Percentiles rank a stretch among this genome's conserved stretches.
Conservation (phyloP, 1,140 invertebrate genomes). For the Euglossa dilemma region DNA sequence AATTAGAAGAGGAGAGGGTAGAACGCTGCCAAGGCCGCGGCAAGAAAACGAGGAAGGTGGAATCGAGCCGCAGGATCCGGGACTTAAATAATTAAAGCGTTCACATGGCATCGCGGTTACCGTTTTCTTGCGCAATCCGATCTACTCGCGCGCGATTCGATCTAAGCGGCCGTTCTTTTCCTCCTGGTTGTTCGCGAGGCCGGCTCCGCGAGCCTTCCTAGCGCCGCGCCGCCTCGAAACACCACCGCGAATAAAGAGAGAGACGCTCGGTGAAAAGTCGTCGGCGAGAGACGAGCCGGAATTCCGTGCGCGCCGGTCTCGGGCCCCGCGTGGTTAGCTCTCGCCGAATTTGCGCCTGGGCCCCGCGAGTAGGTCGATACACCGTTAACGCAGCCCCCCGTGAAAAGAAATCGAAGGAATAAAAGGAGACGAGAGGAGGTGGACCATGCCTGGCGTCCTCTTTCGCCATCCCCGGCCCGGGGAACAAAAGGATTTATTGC, state of each 20-base stretch:
- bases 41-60: conserved; percentile 60
- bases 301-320: conserved; percentile 12
- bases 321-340: not conserved
- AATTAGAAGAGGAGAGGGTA: conserved; percentile 52
- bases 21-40: conserved; percentile 45
- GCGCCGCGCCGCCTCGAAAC: not conserved
- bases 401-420: conserved; percentile 60
- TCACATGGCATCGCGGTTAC: conserved; percentile 58
- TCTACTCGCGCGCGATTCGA: conserved; percentile 55
- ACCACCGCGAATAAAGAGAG: not conserved
- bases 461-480: conserved; percentile 48
- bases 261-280: not conserved
- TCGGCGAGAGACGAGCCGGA: not conserved
- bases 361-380: conserved; percentile 75
- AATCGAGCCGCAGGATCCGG: conserved; percentile 64
- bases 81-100: conserved; percentile 71
- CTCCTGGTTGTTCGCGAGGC: conserved; percentile 16
- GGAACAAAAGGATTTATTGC: conserved; percentile 69
- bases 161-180: conserved; percentile 38
- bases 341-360: conserved; percentile 70
- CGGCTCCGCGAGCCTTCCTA: not conserved
- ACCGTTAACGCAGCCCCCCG: conserved; percentile 74
- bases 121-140: conserved; percentile 67
- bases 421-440: conserved; percentile 58
- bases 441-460: conserved; percentile 56